Base-by-base conservation (phyloP, 2,797 vertebrate genomes). In the Yasuhikotakia modesta region DNA sequence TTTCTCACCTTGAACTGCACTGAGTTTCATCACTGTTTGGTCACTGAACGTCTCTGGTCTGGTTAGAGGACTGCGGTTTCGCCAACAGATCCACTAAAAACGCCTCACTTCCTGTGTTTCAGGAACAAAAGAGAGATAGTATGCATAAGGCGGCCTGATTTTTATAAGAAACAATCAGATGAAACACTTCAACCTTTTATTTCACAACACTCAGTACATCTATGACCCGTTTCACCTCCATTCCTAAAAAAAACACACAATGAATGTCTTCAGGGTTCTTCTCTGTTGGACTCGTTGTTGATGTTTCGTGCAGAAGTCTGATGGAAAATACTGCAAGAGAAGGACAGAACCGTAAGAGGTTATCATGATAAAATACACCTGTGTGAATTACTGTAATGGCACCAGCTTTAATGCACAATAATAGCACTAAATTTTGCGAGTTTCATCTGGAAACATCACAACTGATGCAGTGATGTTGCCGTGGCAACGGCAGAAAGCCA, bases 401-500 rank as follows among this genome's bases (percentile, higher is more conserved):
- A 80, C 55, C 63, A 78, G 84, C 66, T 83, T 83, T 85, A 85
- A 85, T 85, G 84, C 76, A 83, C 77, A 79, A 82, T 85, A 85
- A 85, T 83, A 71, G 77, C 81, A 83, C 39, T 52, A 78, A 78
- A 83, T 83, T 79, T 66, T 65, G 61, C 66, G 74, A 61, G 70
- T 81, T 83, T 83, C 71, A 81, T 85, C 80, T 85, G 50, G 78
- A 81, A 84, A 75, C 82, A 81, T 77, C 79, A 79, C 82, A 78
- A 71, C 69, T 7, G 65, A 65, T 70, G 48, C 24, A 55, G 53
- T 57, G 8, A 79, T 71, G 84, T 81, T 65, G 74, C 79, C 69
- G 81, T 53, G 67, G 79, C 74, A 81, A 73, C 39, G 24, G 32
- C 45, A 46, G 78, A 79, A 78, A 83, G 75, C 73, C 76, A 82